Evolutionary conservation across 1,140 invertebrate genomes (phyloP), one percentile per base, ranked within the genome.

Genomic region (Orius insidiosus): DNA sequence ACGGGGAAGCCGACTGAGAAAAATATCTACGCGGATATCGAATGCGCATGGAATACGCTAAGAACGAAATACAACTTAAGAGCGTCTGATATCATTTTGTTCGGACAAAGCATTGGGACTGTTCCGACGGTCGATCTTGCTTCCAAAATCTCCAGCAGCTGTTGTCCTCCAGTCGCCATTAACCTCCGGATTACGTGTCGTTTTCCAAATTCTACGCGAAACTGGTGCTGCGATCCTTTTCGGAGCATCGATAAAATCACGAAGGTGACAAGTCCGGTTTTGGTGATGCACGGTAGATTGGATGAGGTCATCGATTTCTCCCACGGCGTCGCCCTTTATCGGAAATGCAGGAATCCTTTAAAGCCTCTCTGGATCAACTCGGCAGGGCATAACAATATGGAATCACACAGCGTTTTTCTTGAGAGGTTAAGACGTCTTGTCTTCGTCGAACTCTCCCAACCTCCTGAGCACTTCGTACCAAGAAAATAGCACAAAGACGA

Each of bases 301-400:
- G 78, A 82, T 60, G 78, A 81, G 59, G 74, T 80, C 1, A 79
- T 80, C 44, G 74, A 80, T 56, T 75, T 82, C 53, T 72, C 70
- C 32, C 78, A 82, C 60, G 78, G 79, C 19, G 58, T 79, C 10
- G 70, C 71, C n/a, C 76, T 82, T 40, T 76, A 79, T 58, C 74
- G 80, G 56, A 65, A 68, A 35, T 78, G 75, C 58, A 73, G 73
- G 0, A 57, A 67, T 31, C 67, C 74, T 18, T 76, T 82, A 1
- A 75, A 80, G 53, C 78, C 78, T 6, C 63, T 83, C 3, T 82
- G 78, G 77, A 74, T 82, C 0, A 68, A 66, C 52, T 64, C 88
- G 37, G 88, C 87, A 39, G 92, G 93, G 11, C 94, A 98, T 65
- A 98, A 98, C 65, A 92, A 98, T 63, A 87, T 98, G n/a, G 94